Percentiles rank a stretch among this genome's conserved stretches.
Evolutionary conservation across 2,113 vertebrate species (phyloP).

Genomic region (Menura novaehollandiae): DNA sequence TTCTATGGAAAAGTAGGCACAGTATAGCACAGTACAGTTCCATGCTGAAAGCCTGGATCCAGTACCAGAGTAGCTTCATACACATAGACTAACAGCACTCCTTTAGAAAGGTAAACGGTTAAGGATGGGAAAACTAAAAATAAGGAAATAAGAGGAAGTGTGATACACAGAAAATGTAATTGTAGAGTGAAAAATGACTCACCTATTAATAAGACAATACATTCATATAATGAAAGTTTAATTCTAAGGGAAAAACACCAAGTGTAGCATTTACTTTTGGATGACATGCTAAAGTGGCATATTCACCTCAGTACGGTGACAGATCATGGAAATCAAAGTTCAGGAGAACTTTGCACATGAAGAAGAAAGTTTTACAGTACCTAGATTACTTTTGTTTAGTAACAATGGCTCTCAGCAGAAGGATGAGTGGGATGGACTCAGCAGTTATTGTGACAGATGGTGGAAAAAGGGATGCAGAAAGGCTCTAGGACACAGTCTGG

Average conservation of each 20-base stretch:
- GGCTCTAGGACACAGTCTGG: not conserved
- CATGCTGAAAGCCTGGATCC: not conserved
- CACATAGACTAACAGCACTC: not conserved
- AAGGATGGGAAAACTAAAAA: not conserved
- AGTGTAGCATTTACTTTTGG: not conserved
- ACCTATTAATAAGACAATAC: not conserved
- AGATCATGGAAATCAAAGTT: not conserved
- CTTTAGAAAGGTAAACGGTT: not conserved
- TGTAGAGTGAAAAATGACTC: not conserved
- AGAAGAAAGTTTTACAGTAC: not conserved
- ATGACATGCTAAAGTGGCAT: not conserved
- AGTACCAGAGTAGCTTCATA: not conserved
- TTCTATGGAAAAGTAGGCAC: not conserved
- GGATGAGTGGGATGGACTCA: not conserved
- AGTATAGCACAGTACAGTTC: not conserved
- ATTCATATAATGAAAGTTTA: not conserved
- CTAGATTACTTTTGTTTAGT: not conserved
- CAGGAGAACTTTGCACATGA: not conserved
- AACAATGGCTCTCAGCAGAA: not conserved
- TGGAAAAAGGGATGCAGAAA: not conserved
- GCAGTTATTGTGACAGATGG: not conserved
- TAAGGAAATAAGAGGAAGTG: not conserved
- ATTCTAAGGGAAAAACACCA: not conserved
- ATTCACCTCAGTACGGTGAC: not conserved
- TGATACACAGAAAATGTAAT: not conserved